Base-by-base conservation (phyloP, 2,888 invertebrate genomes). In the Electrophaes corylata region DNA sequence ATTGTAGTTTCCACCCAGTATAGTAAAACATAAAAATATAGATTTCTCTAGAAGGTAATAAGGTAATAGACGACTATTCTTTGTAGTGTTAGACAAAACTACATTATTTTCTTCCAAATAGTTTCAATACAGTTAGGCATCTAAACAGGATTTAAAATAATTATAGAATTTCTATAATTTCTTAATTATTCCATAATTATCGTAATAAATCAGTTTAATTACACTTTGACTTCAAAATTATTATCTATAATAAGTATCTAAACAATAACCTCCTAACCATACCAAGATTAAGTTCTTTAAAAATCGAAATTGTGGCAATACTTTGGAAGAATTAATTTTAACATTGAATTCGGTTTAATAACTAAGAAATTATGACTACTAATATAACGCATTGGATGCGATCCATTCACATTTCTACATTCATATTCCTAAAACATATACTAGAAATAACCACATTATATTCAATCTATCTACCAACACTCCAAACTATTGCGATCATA, bases 221-320 rank as follows among this genome's bases (percentile, higher is more conserved):
- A 50, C 16, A 16, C 6, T 8, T 14, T 47, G 37, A 57, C 16
- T 29, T 48, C 39, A 50, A 60, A 60, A 39, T 35, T 45, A 57
- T 41, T 44, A 56, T 53, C n/a, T 62, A 59, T 54, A 43, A 46
- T 26, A 59, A 69, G 70, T 61, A 69, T 67, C 70, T 77, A 74
- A 66, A 71, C 58, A 68, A 75, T 66, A 70, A 60, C 59, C 55
- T 70, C 68, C 54, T 67, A 64, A 51, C 26, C 47, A 70, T 76
- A 83, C 74, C 71, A 75, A 76, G 72, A 72, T 73, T 78, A 72
- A 76, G 67, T 65, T 62, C 65, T 66, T 73, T 69, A 31, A 18
- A 67, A 71, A 73, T 86, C 84, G 81, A 85, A 83, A 84, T 83
- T 77, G 78, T 88, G 88, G 86, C 88, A 86, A 79, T 85, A 83